phyloP scores from a whole-genome alignment of 2,113 vertebrate species.

The Chaetops frenatus region DNA sequence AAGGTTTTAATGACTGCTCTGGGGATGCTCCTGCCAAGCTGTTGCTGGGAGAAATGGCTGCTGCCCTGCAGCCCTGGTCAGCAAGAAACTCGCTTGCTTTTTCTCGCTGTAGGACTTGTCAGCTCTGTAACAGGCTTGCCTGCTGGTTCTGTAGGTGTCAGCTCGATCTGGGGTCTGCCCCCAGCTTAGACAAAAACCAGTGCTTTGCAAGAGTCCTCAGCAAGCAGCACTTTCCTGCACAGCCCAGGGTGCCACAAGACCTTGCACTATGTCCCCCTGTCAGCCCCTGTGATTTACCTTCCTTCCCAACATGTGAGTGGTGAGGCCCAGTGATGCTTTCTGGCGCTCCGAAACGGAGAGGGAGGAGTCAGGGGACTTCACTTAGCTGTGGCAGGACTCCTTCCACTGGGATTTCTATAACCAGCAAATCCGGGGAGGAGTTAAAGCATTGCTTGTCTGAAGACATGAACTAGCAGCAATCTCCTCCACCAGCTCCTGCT shows the following conservation, averaged over 20 bases:
- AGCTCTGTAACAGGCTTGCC: neutral
- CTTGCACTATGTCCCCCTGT: accelerated
- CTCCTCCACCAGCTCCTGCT: neutral
- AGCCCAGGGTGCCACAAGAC: neutral
- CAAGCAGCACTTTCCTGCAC: neutral
- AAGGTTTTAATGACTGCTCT: neutral
- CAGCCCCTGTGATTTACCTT: neutral
- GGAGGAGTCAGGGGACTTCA: neutral
- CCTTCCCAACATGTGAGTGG: neutral
- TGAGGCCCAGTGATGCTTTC: neutral
- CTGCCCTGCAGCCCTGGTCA: neutral
- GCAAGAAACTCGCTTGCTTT: neutral
- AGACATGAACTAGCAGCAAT: neutral
- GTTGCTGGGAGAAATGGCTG: neutral
- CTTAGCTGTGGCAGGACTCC: neutral
- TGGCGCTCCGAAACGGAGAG: neutral
- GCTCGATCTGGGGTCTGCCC: neutral
- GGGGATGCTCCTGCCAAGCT: neutral
- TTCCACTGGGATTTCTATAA: neutral
- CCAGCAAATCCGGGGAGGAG: slow-evolving; percentile 36
- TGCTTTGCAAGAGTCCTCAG: neutral
- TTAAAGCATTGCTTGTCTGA: neutral
- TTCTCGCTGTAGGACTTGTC: neutral
- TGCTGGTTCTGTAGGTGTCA: neutral
- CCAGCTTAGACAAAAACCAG: neutral